Base-by-base conservation (phyloP, 2,888 invertebrate species). In the Epirrhoe alternata region DNA sequence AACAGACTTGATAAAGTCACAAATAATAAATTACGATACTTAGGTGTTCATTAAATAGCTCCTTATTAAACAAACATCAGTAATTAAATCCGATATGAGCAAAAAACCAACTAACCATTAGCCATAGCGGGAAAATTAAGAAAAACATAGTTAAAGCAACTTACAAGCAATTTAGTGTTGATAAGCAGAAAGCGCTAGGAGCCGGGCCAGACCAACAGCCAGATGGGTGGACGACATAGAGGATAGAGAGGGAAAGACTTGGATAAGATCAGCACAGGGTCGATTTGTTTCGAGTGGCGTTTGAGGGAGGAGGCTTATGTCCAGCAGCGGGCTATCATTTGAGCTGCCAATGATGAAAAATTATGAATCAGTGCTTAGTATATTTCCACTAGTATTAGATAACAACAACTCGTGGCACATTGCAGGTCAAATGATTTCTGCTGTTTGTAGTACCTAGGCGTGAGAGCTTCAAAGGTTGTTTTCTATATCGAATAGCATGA, bases 41-140 rank as follows among this genome's bases (percentile, higher is more conserved):
- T 50, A 52, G 16, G 53, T 54, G 57, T 67, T 65, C 45, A 66
- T 69, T 50, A 67, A 49, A 54, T 17, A 62, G 50, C 56, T 52
- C 51, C 42, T 35, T 58, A 59, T 57, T 61, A 57, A 38, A 67
- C 14, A 52, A 55, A 58, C 12, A 35, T 60, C 24, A 63, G 53
- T 65, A 71, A 70, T 71, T 67, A 67, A 64, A 61, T 10, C 24
- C 31, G 50, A 45, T 47, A 56, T 42, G 57, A 31, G 55, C 56
- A 70, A 71, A 65, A 68, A 67, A 58, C 58, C 16, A 24, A 30
- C 31, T 47, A 53, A 54, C 63, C 16, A 64, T 65, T 64, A 64
- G 45, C 64, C 69, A 16, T 65, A 68, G n/a, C 12, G 30, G 59
- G 59, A 50, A 58, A 61, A 42, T 24, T 42, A 6, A 63, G 33